Evolutionary conservation across 2,888 invertebrate genomes (phyloP), one percentile per base, ranked within the genome.

Genomic region (Chaetogeoica ovagalla): DNA sequence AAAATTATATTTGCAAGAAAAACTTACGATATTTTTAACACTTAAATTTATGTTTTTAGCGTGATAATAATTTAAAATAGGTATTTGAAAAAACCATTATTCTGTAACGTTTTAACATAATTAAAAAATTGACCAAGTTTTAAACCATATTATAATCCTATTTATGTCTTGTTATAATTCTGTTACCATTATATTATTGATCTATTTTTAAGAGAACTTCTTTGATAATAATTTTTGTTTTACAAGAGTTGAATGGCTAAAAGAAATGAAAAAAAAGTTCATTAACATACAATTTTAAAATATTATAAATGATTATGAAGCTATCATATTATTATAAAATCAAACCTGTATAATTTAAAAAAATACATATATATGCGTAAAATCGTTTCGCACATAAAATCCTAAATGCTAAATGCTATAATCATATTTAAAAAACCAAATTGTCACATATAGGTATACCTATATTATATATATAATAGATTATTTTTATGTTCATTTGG

Each of bases 101-200:
- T 2, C 30, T 55, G 55, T 74, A 74, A 21, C 21, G 17, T 65
- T 63, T 63, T 55, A 62, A 72, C 62, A 72, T 62, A 8, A 62
- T 30, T 30, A 62, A 55, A 37, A 55, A 63, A 21, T 62, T 19
- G 48, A 63, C 37, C 30, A 73, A 65, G 21, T 65, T 65, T 65
- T 63, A 55, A 55, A 57, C 57, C 57, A 57, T 69, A 23, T 69
- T 70, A n/a, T 57, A 30, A 57, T 30, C n/a, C 0, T 57, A 55
- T 55, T 15, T 52, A 55, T 39, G 37, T 63, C 17, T 63, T 37
- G 72, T 21, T 74, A 63, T 65, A 74, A 63, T 55, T 63, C 63
- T 74, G 74, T 74, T 74, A 74, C 63, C 74, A 74, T 63, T 65
- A 74, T 52, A n/a, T n/a, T 74, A 21, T 74, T 74, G 55, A 74